Evolutionary conservation across 1,140 invertebrate species (phyloP).

Genomic region (Drosophila seguyi): DNA sequence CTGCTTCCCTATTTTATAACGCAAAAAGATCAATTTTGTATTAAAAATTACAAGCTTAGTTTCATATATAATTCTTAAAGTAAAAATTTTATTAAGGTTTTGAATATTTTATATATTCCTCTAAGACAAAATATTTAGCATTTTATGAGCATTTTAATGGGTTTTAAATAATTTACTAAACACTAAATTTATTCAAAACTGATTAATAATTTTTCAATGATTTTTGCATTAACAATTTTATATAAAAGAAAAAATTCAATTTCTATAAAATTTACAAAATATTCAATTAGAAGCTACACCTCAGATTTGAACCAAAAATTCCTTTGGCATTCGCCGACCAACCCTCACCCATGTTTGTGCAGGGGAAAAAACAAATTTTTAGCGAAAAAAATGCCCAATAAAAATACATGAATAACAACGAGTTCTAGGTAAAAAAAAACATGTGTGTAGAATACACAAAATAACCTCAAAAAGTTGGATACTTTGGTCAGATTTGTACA

Average conservation of each 20-base stretch:
- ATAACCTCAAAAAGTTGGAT: conserved; percentile 57
- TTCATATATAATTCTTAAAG: no score
- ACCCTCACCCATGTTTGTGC: conserved; percentile 40
- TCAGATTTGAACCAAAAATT: background rate
- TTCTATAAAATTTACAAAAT: background rate
- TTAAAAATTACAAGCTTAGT: no score
- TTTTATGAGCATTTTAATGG: no score
- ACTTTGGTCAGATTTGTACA: conserved; percentile 49
- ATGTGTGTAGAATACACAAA: conserved; percentile 44
- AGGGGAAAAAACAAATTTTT: conserved; percentile 14
- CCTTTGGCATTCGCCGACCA: conserved; percentile 29
- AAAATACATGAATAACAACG: conserved; percentile 28
- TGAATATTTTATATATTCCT: no score
- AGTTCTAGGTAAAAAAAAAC: conserved; percentile 44
- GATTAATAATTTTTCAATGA: background rate
- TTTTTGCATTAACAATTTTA: background rate
- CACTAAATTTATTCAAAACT: background rate
- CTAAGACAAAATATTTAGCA: no score
- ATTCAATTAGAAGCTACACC: background rate
- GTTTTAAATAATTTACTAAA: no score
- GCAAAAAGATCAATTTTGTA: no score
- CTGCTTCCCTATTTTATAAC: background rate
- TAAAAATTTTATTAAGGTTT: background rate
- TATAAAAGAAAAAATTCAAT: background rate
- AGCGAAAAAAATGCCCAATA: conserved; percentile 26